Conservation (phyloP, 2,113 vertebrate genomes). For the Megaceryle maxima region DNA sequence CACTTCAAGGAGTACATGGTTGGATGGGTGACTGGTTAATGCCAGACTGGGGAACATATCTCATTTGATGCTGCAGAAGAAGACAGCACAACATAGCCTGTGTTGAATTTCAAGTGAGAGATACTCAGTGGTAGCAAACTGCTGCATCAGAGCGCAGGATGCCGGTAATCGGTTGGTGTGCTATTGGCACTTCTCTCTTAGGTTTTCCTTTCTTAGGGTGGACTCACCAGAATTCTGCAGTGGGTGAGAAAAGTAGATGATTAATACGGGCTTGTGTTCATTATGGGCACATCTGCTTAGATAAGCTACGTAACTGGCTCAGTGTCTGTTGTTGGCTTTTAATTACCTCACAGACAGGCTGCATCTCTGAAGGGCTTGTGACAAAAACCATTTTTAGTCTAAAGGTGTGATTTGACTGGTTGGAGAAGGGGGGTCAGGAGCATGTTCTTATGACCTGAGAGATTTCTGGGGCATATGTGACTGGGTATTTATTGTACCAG, state of each 20-base stretch:
- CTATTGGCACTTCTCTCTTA: not conserved
- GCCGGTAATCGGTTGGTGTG: not conserved
- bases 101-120: not conserved
- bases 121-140: not conserved
- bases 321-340: rapidly evolving
- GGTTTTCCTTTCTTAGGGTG: not conserved
- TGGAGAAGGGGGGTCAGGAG: not conserved
- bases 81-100: not conserved
- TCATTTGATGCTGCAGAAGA: not conserved
- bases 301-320: not conserved
- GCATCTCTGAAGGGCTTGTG: not conserved
- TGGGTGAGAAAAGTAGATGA: not conserved
- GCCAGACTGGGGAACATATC: not conserved
- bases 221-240: not conserved
- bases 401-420: not conserved
- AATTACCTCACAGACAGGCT: not conserved
- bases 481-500: not conserved
- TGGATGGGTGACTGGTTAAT: not conserved
- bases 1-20: rapidly evolving
- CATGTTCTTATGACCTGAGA: not conserved
- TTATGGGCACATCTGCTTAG: not conserved
- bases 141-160: not conserved
- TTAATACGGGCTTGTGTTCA: not conserved
- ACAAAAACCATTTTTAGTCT: not conserved
- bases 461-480: not conserved